phyloP scores from a whole-genome alignment of 2,113 vertebrate genomes.

The Anhinga anhinga region DNA sequence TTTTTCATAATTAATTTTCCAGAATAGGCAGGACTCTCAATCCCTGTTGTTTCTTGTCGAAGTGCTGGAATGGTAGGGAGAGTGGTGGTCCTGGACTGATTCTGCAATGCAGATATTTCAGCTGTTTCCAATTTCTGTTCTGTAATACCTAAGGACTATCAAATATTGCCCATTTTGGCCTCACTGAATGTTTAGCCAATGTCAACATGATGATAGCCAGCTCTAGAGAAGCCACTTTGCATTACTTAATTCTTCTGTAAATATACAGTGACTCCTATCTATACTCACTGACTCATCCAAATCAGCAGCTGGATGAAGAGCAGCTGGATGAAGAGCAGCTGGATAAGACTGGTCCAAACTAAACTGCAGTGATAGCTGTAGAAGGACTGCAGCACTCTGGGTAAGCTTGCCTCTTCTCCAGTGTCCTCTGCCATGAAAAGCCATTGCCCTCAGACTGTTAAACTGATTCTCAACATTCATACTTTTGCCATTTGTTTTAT shows the following conservation, averaged over 20 bases:
- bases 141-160: neutral
- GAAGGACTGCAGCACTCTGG: neutral
- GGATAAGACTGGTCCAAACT: neutral
- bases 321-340: neutral
- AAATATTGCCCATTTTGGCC: neutral
- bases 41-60: neutral
- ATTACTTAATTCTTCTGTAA: constrained; percentile 1
- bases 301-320: neutral
- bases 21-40: neutral
- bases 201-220: neutral
- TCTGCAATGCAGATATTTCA: neutral
- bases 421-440: neutral
- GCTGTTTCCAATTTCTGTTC: neutral
- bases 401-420: neutral
- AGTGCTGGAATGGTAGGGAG: neutral
- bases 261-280: neutral
- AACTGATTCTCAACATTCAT: neutral
- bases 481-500: neutral
- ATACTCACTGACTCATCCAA: neutral
- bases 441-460: neutral
- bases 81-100: neutral
- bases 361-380: neutral
- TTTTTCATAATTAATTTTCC: neutral
- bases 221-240: neutral
- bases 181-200: neutral